Percentiles rank a stretch among this genome's conserved stretches.
phyloP scores from a whole-genome alignment of 2,888 invertebrate species.

The Hedya salicella region DNA sequence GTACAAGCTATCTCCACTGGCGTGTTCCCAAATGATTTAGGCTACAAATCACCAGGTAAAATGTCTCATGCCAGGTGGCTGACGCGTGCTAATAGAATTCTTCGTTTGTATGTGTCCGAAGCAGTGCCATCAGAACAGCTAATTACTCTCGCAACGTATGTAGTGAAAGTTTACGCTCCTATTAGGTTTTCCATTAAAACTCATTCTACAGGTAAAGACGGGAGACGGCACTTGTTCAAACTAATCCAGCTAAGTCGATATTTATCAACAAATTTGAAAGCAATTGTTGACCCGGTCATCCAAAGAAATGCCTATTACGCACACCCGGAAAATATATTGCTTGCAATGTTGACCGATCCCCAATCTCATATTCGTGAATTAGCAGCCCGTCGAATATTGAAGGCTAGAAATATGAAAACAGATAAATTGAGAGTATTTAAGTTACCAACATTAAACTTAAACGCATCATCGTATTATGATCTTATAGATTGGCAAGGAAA shows the following conservation, averaged over 20 bases:
- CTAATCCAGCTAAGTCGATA: neutral
- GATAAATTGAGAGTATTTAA: constrained; percentile 20
- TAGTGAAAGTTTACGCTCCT: constrained; percentile 51
- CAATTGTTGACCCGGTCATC: neutral
- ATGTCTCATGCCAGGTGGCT: constrained; percentile 48
- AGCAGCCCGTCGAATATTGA: constrained; percentile 48
- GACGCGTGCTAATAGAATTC: constrained; percentile 47
- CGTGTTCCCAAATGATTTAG: constrained; percentile 41
- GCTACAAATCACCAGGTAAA: constrained; percentile 46
- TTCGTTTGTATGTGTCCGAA: constrained; percentile 46
- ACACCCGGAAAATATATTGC: constrained; percentile 52
- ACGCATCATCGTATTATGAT: constrained; percentile 23
- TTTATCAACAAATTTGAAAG: neutral
- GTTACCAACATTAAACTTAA: neutral
- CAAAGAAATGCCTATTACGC: constrained; percentile 48
- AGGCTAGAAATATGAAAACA: constrained; percentile 45
- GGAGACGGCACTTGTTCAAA: neutral
- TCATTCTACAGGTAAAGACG: neutral
- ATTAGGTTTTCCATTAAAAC: neutral
- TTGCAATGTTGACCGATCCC: constrained; percentile 50
- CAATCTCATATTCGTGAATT: constrained; percentile 48
- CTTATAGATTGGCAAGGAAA: constrained; percentile 48
- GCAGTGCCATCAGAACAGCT: constrained; percentile 44
- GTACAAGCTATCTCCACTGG: constrained; percentile 41
- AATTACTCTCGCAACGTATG: constrained; percentile 44